Percentiles rank a stretch among this genome's conserved stretches.
Conservation (phyloP, 2,888 invertebrate genomes). For the Incurvaria masculella region DNA sequence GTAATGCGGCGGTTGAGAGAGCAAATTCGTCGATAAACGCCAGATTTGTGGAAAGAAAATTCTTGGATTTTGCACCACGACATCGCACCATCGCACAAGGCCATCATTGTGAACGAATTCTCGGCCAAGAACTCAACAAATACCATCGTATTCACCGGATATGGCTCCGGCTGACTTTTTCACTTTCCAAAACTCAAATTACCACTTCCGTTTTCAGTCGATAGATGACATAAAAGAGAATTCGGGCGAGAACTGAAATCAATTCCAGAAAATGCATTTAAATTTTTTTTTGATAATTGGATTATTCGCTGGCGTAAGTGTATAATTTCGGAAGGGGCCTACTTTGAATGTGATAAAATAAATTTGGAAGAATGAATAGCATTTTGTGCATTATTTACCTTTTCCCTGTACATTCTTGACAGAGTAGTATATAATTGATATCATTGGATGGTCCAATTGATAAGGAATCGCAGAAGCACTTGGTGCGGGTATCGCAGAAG, state of each 20-base stretch:
- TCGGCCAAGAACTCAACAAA: constrained; percentile 16
- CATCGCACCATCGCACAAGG: constrained; percentile 18
- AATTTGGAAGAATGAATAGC: neutral
- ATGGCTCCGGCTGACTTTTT: constrained; percentile 4
- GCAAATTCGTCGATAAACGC: constrained; percentile 9
- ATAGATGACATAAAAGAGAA: neutral
- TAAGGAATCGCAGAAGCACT: too few species aligned
- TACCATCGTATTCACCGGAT: constrained; percentile 9
- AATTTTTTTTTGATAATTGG: neutral
- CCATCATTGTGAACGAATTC: constrained; percentile 15
- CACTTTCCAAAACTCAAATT: neutral
- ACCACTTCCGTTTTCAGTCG: neutral
- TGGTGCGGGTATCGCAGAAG: too few species aligned
- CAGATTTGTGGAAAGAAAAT: constrained; percentile 18
- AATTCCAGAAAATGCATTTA: neutral
- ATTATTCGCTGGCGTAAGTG: neutral
- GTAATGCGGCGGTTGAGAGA: neutral
- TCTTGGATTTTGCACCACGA: constrained; percentile 21
- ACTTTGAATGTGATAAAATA: constrained; percentile 1
- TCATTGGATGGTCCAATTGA: too few species aligned
- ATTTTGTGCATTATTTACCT: neutral
- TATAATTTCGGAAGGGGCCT: neutral
- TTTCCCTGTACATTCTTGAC: neutral
- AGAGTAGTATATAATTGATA: neutral
- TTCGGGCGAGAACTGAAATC: neutral